Conservation (phyloP, 2,888 invertebrate genomes). For the Teleiodes luculella region DNA sequence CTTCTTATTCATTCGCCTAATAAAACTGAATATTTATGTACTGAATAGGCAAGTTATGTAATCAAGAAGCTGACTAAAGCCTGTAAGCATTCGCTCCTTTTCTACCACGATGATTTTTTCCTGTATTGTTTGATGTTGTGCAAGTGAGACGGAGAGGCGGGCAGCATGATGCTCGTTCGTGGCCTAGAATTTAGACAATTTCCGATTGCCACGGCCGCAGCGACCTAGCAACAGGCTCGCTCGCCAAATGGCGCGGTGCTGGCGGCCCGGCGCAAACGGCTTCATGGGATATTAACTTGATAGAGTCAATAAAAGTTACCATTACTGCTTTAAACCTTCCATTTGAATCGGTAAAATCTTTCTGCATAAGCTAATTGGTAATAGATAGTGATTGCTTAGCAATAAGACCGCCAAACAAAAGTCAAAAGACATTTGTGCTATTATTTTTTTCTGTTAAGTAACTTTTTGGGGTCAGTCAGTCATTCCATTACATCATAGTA, state of each 20-base stretch:
- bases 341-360: not conserved
- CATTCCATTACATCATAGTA: no score
- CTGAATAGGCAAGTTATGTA: not conserved
- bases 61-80: not conserved
- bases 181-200: conserved; percentile 73
- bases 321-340: not conserved
- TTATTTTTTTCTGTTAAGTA: no score
- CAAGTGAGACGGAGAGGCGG: conserved; percentile 43
- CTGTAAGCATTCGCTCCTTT: not conserved
- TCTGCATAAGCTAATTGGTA: not conserved
- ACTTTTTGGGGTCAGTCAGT: no score
- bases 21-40: no score
- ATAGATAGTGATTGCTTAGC: no score
- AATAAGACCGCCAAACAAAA: no score
- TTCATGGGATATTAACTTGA: conserved; percentile 13
- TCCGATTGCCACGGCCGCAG: conserved; percentile 54
- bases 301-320: conserved; percentile 9
- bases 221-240: conserved; percentile 40
- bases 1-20: no score
- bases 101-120: conserved; percentile 23
- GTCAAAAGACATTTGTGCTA: no score
- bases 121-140: conserved; percentile 28
- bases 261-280: not conserved
- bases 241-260: not conserved
- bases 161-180: conserved; percentile 36